A percentile compares a stretch with the other conserved stretches of the same genome.
phyloP scores from a whole-genome alignment of 2,888 invertebrate species.

The Lasius fuliginosus region DNA sequence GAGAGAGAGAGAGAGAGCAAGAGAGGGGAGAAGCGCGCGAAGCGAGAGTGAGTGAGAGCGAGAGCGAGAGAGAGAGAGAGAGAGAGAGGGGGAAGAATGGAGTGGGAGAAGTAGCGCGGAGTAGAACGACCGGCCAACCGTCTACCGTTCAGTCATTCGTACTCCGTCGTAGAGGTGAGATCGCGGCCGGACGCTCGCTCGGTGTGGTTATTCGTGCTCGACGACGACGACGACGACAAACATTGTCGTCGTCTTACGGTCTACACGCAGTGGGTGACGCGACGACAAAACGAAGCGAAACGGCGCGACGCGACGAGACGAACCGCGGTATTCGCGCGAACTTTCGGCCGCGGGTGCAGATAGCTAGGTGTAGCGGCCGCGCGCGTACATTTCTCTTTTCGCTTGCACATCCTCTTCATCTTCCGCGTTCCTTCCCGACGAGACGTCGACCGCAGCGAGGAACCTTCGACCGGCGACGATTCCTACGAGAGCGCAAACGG shows the following conservation, averaged over 20 bases:
- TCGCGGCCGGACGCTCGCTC: slow-evolving; percentile 71
- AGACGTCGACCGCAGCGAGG: background rate
- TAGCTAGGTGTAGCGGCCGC: slow-evolving; percentile 1
- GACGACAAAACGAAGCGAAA: background rate
- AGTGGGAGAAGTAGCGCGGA: slow-evolving; percentile 55
- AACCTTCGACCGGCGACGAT: background rate
- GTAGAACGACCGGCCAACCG: slow-evolving; percentile 65
- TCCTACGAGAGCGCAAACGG: background rate
- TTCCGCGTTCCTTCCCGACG: slow-evolving; percentile 38
- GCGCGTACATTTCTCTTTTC: background rate
- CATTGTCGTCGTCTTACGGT: slow-evolving; percentile 33
- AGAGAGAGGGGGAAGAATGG: background rate
- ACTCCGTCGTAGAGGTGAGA: slow-evolving; percentile 81
- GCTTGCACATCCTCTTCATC: background rate
- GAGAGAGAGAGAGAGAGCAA: slow-evolving; percentile 24
- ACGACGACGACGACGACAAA: slow-evolving; percentile 45
- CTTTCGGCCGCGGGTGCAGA: background rate
- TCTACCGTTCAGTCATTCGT: slow-evolving; percentile 82
- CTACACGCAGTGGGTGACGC: slow-evolving; percentile 13
- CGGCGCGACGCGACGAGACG: background rate
- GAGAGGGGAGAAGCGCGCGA: background rate
- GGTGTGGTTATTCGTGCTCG: slow-evolving; percentile 66
- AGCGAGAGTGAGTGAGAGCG: background rate
- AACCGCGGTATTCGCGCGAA: background rate
- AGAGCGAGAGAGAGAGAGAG: background rate